A percentile compares a stretch with the other conserved stretches of the same genome.
These are phyloP conservation scores for Holothuria leucospilota DNA, from an alignment of 53 echinoderm and acorn worm genomes.

Conservation along the genomic window DNA sequence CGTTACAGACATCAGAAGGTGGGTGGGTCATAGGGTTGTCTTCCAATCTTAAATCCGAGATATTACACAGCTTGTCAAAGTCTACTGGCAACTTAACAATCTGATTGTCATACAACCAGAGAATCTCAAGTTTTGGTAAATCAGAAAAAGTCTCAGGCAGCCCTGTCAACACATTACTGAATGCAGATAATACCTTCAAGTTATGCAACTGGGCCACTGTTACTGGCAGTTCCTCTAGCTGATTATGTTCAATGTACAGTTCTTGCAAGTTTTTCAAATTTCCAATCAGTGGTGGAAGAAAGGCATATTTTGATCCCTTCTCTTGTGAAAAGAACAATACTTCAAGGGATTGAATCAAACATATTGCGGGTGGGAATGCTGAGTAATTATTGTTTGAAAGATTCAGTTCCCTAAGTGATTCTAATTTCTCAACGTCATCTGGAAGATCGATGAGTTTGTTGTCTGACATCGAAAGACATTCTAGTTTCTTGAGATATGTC, in stretches of 20 bases:
- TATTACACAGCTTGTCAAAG: slow-evolving; percentile 73
- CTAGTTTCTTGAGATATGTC: slow-evolving; percentile 67
- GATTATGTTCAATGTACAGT: slow-evolving; percentile 80
- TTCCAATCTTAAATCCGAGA: slow-evolving; percentile 75
- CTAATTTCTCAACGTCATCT: slow-evolving; percentile 75
- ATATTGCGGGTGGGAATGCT: slow-evolving; percentile 73
- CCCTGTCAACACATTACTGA: slow-evolving; percentile 67
- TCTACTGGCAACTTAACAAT: slow-evolving; percentile 69
- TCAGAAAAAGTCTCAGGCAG: slow-evolving; percentile 77
- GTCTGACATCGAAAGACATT: slow-evolving; percentile 71
- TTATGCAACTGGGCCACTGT: slow-evolving; percentile 61
- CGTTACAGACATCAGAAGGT: slow-evolving; percentile 88
- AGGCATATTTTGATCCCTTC: slow-evolving; percentile 66
- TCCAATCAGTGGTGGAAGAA: slow-evolving; percentile 70
- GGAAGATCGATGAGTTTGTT: slow-evolving; percentile 77
- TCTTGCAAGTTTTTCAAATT: slow-evolving; percentile 75
- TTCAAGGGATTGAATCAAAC: slow-evolving; percentile 67
- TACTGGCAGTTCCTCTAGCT: slow-evolving; percentile 66
- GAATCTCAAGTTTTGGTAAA: slow-evolving; percentile 68
- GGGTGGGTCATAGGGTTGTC: slow-evolving; percentile 83
- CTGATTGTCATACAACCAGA: slow-evolving; percentile 74
- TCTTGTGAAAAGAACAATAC: slow-evolving; percentile 74
- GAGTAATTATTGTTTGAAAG: slow-evolving; percentile 82
- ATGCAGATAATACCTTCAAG: slow-evolving; percentile 67
- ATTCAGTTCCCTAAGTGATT: slow-evolving; percentile 67